Percentiles rank a stretch among this genome's conserved stretches.
Evolutionary conservation across 2,797 vertebrate species (phyloP).

Genomic region (Chrosomus eos): DNA sequence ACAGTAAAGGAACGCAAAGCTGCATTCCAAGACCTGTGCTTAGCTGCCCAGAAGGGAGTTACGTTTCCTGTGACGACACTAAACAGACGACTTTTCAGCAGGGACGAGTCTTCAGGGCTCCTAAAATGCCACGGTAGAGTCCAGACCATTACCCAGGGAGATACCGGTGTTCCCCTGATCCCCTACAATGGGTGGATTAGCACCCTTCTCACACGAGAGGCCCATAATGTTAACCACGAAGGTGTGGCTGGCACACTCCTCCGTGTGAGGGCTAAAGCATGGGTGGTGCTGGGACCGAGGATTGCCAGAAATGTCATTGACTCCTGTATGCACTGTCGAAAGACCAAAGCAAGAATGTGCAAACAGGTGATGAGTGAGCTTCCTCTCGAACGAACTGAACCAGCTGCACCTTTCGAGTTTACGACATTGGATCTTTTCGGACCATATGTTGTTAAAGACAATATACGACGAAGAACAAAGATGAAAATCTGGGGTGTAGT

Average conservation of each 20-base stretch:
- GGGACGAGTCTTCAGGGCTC: background rate
- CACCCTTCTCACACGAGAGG: conserved; percentile 7
- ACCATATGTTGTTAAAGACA: too few species aligned
- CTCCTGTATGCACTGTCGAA: too few species aligned
- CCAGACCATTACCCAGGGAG: background rate
- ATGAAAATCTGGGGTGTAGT: too few species aligned
- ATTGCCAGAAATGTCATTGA: too few species aligned
- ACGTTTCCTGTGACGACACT: background rate
- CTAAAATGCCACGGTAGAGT: conserved; percentile 11
- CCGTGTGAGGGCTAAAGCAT: conserved; percentile 49
- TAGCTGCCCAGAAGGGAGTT: conserved; percentile 1
- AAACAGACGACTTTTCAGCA: background rate
- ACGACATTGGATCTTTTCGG: too few species aligned
- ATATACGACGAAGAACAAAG: too few species aligned
- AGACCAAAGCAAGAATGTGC: too few species aligned
- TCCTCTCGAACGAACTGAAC: too few species aligned
- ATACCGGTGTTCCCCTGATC: background rate
- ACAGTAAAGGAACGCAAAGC: background rate
- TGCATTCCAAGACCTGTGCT: conserved; percentile 10
- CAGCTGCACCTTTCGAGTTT: too few species aligned
- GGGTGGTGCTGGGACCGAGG: conserved; percentile 48
- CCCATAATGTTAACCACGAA: conserved; percentile 47
- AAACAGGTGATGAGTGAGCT: too few species aligned
- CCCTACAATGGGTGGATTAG: background rate
- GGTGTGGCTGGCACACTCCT: conserved; percentile 55